Base-by-base conservation (phyloP, 2,113 vertebrate genomes). In the Alligator mississippiensis region DNA sequence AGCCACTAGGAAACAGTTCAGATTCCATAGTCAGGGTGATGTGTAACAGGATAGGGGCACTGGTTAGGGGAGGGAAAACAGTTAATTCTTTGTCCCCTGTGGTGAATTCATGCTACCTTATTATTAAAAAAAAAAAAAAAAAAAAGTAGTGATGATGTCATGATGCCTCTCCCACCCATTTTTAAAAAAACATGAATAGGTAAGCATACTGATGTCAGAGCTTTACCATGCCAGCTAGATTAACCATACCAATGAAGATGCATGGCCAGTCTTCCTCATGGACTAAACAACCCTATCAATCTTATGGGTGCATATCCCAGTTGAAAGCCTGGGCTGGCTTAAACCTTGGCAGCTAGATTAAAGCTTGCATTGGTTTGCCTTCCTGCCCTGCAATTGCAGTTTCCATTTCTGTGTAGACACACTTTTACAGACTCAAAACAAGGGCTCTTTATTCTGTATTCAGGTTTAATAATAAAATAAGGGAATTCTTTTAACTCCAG, bases 201-300 rank as follows among this genome's bases (percentile, higher is more conserved):
- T 58, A 87, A 54, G 54, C 5, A 13, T 19, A n/a, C 10, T n/a
- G 47, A 11, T 11, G n/a, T 0, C 55, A 61, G 27, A 12, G 47
- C 22, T 27, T 5, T 3, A 34, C 16, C 18, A 2, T 30, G 34
- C 0, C 1, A 78, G 63, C 0, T 0, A 59, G 59, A 85, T 8
- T 8, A 79, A 18, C 54, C 72, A 4, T 28, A 55, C 16, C 54
- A 57, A 80, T 3, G 3, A 8, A 54, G 1, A 10, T 22, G 38
- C 5, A 47, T 22, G 79, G 63, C 60, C 60, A 78, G n/a, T 28
- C 25, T 61, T 38, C 60, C 62, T 28, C 66, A 90, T 15, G 24
- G 17, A 3, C 62, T 55, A 80, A 57, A 54, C 75, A 84, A 34
- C 30, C 75, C 27, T 34, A 55, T 59, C 19, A 62, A 28, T 86